phyloP scores from a whole-genome alignment of 2,797 vertebrate species.

The Macropodus opercularis region DNA sequence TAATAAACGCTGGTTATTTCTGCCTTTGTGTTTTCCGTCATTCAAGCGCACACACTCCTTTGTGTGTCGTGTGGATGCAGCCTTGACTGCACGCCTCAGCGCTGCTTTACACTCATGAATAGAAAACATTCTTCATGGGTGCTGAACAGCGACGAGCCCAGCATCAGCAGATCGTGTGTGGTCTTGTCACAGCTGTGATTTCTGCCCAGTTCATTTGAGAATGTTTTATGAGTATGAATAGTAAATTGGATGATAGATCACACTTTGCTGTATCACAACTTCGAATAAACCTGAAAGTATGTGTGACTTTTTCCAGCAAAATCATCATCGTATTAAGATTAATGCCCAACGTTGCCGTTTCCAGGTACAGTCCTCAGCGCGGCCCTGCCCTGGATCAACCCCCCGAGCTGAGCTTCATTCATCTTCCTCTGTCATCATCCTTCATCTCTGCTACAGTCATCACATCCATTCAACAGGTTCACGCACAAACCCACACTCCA shows the following conservation, averaged over 20 bases:
- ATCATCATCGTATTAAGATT: too few species aligned
- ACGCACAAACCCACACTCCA: conserved; percentile 1
- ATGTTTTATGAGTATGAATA: conserved; percentile 4
- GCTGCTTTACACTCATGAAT: conserved; percentile 62
- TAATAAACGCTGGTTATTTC: too few species aligned
- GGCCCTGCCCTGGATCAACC: not conserved
- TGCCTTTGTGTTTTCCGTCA: too few species aligned
- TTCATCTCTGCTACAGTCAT: conserved; percentile 27
- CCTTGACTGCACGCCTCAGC: conserved; percentile 65
- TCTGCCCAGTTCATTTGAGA: conserved; percentile 35
- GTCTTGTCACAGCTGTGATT: conserved; percentile 41
- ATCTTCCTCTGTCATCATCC: conserved; percentile 31
- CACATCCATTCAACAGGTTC: conserved; percentile 18
- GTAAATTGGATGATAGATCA: conserved; percentile 4
- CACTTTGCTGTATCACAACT: not conserved
- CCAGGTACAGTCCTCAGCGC: not conserved
- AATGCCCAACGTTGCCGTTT: not conserved
- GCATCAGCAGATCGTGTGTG: conserved; percentile 37
- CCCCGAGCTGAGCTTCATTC: conserved; percentile 26
- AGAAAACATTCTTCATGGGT: conserved; percentile 66
- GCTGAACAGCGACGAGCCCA: conserved; percentile 41
- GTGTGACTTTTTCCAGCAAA: not conserved
- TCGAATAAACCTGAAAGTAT: not conserved
- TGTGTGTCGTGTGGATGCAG: too few species aligned
- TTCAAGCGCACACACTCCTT: too few species aligned